Percentiles rank a stretch among this genome's conserved stretches.
Conservation (phyloP, 2,888 invertebrate species). For the Latrodectus elegans region DNA sequence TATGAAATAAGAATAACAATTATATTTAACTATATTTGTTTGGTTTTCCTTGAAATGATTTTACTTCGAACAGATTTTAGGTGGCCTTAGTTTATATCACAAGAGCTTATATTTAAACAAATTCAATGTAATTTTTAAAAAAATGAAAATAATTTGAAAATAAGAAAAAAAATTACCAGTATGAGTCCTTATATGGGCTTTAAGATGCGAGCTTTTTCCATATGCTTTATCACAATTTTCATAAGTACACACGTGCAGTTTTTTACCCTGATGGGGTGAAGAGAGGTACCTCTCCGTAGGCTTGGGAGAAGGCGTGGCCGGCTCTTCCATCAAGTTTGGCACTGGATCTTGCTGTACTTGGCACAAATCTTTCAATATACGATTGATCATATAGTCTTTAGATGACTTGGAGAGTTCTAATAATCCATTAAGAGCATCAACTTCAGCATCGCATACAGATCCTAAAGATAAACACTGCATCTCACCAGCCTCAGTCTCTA, state of each 20-base stretch:
- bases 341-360: slow-evolving; percentile 79
- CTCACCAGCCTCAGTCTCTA: not conserved
- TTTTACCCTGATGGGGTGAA: slow-evolving; percentile 11
- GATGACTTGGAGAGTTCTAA: slow-evolving; percentile 26
- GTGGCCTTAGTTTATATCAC: not conserved
- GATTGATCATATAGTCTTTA: slow-evolving; percentile 77
- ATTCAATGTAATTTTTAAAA: not conserved
- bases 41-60: too few species aligned
- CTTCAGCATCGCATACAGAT: slow-evolving; percentile 23
- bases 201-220: slow-evolving; percentile 66
- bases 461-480: slow-evolving; percentile 19
- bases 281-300: slow-evolving; percentile 10
- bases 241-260: slow-evolving; percentile 45
- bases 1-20: not conserved
- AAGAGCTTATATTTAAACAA: not conserved
- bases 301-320: slow-evolving; percentile 1
- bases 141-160: not conserved
- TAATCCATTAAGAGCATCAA: slow-evolving; percentile 33
- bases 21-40: not conserved
- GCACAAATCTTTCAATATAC: slow-evolving; percentile 80
- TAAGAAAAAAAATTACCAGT: slow-evolving; percentile 44
- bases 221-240: slow-evolving; percentile 52
- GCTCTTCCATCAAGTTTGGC: slow-evolving; percentile 73
- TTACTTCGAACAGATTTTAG: not conserved
- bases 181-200: slow-evolving; percentile 60